Evolutionary conservation across 2,888 invertebrate genomes (phyloP), one percentile per base, ranked within the genome.

Genomic region (Oasisia sp.): DNA sequence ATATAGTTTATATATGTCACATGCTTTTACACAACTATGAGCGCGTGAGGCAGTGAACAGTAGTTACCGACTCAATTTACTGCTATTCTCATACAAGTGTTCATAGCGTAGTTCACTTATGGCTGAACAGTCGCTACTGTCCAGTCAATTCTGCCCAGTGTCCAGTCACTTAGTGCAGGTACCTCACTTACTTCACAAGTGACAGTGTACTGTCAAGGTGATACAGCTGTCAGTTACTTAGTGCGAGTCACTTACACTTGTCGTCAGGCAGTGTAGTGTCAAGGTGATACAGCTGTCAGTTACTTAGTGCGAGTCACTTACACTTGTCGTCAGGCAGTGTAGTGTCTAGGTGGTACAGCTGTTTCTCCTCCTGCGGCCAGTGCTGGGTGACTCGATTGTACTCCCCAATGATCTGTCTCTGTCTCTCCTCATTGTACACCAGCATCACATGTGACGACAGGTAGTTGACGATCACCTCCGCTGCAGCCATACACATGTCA

Each of bases 361-460:
- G 44, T 45, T 93, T 92, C 32, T 92, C 89, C 12, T 93, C 92
- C 11, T 93, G 93, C 32, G 95, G 94, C 89, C 94, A 93, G 14
- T 94, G 94, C 92, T 94, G 93, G 9, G 95, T 94, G 11, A 95
- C 95, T 89, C 94, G 94, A 92, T 95, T 95, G 93, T 95, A 96
- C 92, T 94, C 94, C 45, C 93, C 92, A 44, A 95, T 95, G 94
- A 95, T 95, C 56, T 94, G 94, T 92, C 94, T 94, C 92, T 96
- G 95, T 19, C 95, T 93, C 8, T 94, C 94, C 93, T 96, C 96
- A 93, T 96, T 96, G 94, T 95, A 95, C 0, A 95, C 95, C 92
- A 96, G 93, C 94, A 96, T 94, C 92, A 95, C 95, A 93, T 96
- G 96, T 9, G 96, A 95, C 7, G 95, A 95, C 91, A 96, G 93